Percentiles rank a stretch among this genome's conserved stretches.
These are phyloP conservation scores for Chloroceryle inda DNA, from an alignment of 2,797 vertebrate species.

Conservation along the genomic window DNA sequence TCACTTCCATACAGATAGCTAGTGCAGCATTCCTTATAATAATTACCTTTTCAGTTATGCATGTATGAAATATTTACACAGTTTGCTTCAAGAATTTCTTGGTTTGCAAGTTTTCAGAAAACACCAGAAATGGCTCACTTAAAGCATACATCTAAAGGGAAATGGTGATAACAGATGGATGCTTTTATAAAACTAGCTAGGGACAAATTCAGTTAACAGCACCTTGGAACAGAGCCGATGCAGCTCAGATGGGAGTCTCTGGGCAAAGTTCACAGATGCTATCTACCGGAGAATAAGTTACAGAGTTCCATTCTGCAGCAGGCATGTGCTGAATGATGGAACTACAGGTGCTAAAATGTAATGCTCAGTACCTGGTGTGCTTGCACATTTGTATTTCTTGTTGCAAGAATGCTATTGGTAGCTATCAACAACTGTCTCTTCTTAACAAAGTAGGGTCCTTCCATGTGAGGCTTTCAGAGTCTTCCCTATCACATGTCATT, in stretches of 20 bases:
- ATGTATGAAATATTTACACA: conserved; percentile 5
- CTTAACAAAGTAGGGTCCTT: not conserved
- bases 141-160: conserved; percentile 13
- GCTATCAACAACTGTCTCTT: not conserved
- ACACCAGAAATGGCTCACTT: conserved; percentile 4
- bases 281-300: not conserved
- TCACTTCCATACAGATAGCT: not conserved
- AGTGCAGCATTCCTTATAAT: not conserved
- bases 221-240: not conserved
- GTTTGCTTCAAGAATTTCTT: conserved; percentile 49
- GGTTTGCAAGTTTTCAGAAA: conserved; percentile 18
- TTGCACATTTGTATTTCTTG: not conserved
- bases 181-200: not conserved
- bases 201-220: not conserved
- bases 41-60: not conserved
- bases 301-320: not conserved
- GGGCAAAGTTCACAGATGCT: not conserved
- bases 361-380: not conserved
- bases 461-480: not conserved
- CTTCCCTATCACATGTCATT: not conserved
- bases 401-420: not conserved
- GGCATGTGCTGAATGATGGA: not conserved
- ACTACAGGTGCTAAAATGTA: not conserved
- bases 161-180: conserved; percentile 38
- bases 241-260: not conserved